Conservation (phyloP, 2,888 invertebrate genomes). For the Nomada fabriciana region DNA sequence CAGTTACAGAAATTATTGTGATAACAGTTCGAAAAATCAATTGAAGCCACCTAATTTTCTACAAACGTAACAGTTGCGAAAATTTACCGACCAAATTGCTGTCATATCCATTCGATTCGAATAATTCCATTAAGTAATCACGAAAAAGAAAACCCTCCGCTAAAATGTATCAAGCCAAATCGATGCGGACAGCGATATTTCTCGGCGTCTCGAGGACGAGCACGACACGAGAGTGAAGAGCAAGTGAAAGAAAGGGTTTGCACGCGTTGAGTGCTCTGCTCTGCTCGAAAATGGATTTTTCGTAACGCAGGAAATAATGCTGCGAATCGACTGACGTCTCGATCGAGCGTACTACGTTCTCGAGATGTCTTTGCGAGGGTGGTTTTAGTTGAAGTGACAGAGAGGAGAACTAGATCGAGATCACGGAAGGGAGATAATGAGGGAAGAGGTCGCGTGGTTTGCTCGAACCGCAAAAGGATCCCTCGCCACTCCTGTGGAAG, state of each 20-base stretch:
- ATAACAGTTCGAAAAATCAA: neutral
- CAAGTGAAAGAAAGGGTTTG: slow-evolving; percentile 12
- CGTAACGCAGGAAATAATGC: slow-evolving; percentile 45
- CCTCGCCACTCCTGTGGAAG: slow-evolving; percentile 1
- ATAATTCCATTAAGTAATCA: neutral
- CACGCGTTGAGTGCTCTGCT: slow-evolving; percentile 4
- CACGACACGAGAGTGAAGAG: neutral
- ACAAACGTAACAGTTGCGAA: neutral
- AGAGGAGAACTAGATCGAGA: slow-evolving; percentile 1
- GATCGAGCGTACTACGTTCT: slow-evolving; percentile 17
- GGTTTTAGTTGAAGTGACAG: neutral
- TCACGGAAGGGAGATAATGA: slow-evolving; percentile 40
- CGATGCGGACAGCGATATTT: neutral
- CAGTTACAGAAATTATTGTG: too few species aligned
- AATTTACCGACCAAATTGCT: neutral
- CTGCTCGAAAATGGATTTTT: slow-evolving; percentile 42
- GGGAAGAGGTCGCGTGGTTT: slow-evolving; percentile 47
- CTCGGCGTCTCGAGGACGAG: neutral
- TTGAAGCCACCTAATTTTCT: neutral
- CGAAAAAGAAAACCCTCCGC: neutral
- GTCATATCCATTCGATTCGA: neutral
- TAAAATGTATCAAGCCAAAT: neutral
- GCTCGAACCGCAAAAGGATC: slow-evolving; percentile 35
- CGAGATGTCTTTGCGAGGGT: neutral
- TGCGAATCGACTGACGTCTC: slow-evolving; percentile 30